Conservation (phyloP, 1,140 invertebrate species). For the Megalopta genalis region DNA sequence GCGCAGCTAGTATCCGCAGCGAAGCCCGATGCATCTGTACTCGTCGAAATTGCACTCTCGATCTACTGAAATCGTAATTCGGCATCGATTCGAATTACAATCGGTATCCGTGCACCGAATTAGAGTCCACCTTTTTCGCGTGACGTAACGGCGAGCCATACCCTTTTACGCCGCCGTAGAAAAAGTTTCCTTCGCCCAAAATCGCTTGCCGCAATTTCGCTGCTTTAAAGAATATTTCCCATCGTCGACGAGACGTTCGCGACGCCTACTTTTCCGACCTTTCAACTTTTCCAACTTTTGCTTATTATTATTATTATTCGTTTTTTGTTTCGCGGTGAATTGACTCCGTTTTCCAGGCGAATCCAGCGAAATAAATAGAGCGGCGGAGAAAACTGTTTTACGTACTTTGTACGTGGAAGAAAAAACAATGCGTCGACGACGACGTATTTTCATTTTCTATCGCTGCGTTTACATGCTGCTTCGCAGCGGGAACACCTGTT, state of each 20-base stretch:
- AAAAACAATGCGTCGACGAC: background rate
- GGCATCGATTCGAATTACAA: slow-evolving; percentile 2
- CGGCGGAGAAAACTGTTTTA: background rate
- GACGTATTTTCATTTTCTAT: background rate
- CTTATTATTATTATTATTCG: background rate
- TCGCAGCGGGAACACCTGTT: slow-evolving; percentile 28
- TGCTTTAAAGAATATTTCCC: background rate
- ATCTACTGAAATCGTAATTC: background rate
- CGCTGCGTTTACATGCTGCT: background rate
- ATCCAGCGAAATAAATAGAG: background rate
- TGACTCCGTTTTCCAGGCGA: background rate
- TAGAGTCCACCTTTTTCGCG: background rate
- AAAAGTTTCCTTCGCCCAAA: background rate
- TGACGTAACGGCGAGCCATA: slow-evolving; percentile 20
- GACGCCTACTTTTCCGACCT: background rate
- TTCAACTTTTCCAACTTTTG: background rate
- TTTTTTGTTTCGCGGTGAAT: too few relatives aligned
- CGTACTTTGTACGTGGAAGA: background rate
- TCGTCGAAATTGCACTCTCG: background rate
- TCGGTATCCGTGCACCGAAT: background rate
- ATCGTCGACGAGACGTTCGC: background rate
- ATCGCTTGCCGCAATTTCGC: background rate
- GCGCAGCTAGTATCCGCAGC: background rate
- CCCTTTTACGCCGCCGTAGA: slow-evolving; percentile 9
- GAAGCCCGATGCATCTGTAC: background rate